Percentiles rank a stretch among this genome's conserved stretches.
Evolutionary conservation across 2,888 invertebrate species (phyloP).

Genomic region (Xiphydria camelus): DNA sequence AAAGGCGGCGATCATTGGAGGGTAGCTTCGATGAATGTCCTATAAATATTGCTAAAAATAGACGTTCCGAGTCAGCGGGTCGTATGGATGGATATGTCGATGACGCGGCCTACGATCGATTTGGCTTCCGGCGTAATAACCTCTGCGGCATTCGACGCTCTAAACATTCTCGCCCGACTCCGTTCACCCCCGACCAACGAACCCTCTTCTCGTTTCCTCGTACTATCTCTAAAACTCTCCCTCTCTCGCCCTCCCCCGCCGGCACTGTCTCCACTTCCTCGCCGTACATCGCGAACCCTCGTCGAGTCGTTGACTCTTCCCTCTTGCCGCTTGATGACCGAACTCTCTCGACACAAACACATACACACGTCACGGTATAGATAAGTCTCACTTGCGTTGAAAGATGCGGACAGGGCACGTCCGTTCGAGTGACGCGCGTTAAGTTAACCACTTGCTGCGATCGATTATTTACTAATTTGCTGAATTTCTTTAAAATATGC

Average conservation of each 20-base stretch:
- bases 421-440: too few relatives aligned
- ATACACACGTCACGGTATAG: too few relatives aligned
- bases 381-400: too few relatives aligned
- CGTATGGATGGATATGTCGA: conserved; percentile 21
- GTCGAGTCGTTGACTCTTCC: not conserved
- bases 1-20: too few relatives aligned
- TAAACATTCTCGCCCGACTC: conserved; percentile 9
- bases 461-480: too few relatives aligned
- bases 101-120: conserved; percentile 24
- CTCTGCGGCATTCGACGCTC: conserved; percentile 21
- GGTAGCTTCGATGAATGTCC: too few relatives aligned
- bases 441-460: too few relatives aligned
- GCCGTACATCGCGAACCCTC: not conserved
- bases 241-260: too few relatives aligned
- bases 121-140: conserved; percentile 27
- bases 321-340: not conserved
- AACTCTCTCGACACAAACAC: not conserved
- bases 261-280: not conserved
- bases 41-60: conserved; percentile 23
- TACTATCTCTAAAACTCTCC: too few relatives aligned
- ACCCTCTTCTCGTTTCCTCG: too few relatives aligned
- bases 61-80: conserved; percentile 24
- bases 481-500: too few relatives aligned
- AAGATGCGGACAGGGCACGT: too few relatives aligned
- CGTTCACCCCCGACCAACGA: conserved; percentile 20